Evolutionary conservation across 1,140 invertebrate genomes (phyloP).

Genomic region (Camponotus floridanus): DNA sequence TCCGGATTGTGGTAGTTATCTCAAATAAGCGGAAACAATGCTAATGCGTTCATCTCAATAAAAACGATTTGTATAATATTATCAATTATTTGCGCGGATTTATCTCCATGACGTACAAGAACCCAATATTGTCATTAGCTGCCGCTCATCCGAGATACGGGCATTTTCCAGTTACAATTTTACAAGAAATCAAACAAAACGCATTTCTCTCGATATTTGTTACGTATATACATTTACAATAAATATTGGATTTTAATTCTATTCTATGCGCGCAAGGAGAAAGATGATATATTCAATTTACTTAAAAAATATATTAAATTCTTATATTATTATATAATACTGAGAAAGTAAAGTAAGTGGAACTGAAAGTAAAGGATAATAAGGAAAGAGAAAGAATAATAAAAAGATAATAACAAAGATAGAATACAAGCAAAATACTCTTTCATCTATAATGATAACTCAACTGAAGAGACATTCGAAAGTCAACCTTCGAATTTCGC

Average conservation of each 20-base stretch:
- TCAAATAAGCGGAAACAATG: slow-evolving; percentile 38
- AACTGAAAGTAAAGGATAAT: background rate
- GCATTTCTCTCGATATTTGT: background rate
- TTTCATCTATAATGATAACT: slow-evolving; percentile 56
- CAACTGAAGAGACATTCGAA: slow-evolving; percentile 50
- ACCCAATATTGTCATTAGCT: slow-evolving; percentile 22
- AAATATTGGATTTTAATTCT: background rate
- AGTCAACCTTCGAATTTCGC: slow-evolving; percentile 79
- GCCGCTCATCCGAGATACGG: background rate
- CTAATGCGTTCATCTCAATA: slow-evolving; percentile 32
- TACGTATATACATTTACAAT: background rate
- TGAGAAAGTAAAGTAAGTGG: background rate
- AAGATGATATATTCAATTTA: background rate
- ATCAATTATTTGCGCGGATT: slow-evolving; percentile 27
- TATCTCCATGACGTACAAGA: background rate
- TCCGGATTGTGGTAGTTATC: slow-evolving; percentile 12
- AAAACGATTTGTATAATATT: slow-evolving; percentile 35
- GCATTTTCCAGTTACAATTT: background rate
- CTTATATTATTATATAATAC: slow-evolving; percentile 8
- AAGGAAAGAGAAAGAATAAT: background rate
- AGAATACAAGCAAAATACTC: background rate
- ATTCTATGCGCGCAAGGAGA: background rate
- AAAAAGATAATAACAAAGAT: background rate
- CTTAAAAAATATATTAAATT: background rate
- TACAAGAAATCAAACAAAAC: background rate